Conservation (phyloP, 2,113 vertebrate species). For the Ictalurus punctatus region DNA sequence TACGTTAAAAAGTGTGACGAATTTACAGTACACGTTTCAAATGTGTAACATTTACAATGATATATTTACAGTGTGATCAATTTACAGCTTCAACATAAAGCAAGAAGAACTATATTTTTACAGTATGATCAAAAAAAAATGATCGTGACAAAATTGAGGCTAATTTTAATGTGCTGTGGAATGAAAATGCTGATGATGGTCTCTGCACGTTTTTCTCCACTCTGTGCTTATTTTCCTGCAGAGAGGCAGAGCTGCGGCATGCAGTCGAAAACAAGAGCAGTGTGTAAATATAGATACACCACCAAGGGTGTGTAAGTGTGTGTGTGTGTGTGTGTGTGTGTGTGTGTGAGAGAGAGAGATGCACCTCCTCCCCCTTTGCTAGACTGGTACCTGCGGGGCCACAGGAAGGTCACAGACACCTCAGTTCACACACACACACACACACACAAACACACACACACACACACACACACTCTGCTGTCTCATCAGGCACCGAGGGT, state of each 20-base stretch:
- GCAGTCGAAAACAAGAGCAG: conserved; percentile 12
- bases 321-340: conserved; percentile 25
- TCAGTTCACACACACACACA: conserved; percentile 12
- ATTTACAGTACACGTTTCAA: background rate
- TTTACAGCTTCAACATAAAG: background rate
- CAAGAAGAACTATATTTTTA: background rate
- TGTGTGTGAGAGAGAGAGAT: background rate
- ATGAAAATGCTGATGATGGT: background rate
- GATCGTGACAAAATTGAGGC: too few species aligned
- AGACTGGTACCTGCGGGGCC: conserved; percentile 33
- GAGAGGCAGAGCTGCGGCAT: background rate
- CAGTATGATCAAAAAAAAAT: background rate
- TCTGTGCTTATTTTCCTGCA: background rate
- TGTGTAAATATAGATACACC: conserved; percentile 20
- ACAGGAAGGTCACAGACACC: background rate
- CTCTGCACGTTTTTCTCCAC: background rate
- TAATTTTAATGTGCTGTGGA: background rate
- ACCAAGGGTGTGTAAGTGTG: background rate
- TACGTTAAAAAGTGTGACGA: background rate
- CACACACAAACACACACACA: conserved; percentile 9
- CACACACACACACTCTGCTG: conserved; percentile 15
- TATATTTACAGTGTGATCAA: background rate
- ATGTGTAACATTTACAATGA: background rate
- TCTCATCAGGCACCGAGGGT: conserved; percentile 34
- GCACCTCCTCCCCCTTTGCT: conserved; percentile 15